Evolutionary conservation across 2,113 vertebrate species (phyloP).

Genomic region (Anser brachyrhynchus): DNA sequence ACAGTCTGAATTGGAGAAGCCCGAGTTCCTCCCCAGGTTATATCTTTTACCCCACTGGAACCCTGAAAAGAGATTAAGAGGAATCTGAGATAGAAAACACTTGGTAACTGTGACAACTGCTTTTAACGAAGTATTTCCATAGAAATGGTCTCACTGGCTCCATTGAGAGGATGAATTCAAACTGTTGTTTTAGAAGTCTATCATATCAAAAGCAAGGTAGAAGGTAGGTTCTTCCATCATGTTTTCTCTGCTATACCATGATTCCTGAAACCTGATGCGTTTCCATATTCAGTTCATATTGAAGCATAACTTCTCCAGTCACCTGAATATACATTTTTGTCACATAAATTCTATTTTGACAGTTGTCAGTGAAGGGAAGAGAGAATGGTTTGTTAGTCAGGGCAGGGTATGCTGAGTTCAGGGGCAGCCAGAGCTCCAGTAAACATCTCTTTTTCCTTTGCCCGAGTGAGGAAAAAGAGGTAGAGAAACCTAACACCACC

Average conservation of each 20-base stretch:
- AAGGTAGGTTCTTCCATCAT: background rate
- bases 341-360: background rate
- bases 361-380: background rate
- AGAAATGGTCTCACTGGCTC: background rate
- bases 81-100: background rate
- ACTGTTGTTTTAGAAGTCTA: background rate
- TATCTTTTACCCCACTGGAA: background rate
- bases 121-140: background rate
- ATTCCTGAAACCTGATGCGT: background rate
- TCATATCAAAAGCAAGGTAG: background rate
- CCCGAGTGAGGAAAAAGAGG: background rate
- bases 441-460: background rate
- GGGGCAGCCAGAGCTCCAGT: background rate
- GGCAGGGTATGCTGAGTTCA: background rate
- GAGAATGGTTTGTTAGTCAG: background rate
- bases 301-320: background rate
- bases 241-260: background rate
- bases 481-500: background rate
- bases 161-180: background rate
- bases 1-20: background rate
- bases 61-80: background rate
- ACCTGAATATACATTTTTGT: background rate
- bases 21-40: background rate
- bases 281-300: background rate
- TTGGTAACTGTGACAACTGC: background rate